These are phyloP conservation scores for Sarcophaga peregrina DNA, from an alignment of 1,140 invertebrate genomes.

Conservation along the genomic window DNA sequence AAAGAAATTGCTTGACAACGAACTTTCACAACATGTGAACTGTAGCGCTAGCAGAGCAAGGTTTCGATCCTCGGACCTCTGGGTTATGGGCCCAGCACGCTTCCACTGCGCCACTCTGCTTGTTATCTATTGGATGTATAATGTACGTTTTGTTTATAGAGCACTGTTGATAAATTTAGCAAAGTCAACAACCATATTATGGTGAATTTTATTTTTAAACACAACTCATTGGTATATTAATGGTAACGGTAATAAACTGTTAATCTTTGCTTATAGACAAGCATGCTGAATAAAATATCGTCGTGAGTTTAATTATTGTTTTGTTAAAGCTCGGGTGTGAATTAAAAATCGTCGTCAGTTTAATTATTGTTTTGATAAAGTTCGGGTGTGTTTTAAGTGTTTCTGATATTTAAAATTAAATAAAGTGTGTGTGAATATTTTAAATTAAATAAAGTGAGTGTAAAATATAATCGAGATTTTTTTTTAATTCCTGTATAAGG, in stretches of 20 bases:
- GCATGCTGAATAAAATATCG: no score
- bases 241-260: background rate
- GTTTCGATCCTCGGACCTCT: conserved; percentile 97
- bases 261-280: no score
- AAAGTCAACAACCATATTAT: background rate
- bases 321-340: no score
- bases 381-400: no score
- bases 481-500: no score
- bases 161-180: background rate
- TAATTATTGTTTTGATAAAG: no score
- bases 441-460: no score
- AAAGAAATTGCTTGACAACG: background rate
- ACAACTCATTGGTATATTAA: background rate
- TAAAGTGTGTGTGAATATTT: no score
- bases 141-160: background rate
- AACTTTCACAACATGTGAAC: background rate
- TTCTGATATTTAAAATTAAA: no score
- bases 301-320: no score
- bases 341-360: no score
- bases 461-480: no score
- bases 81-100: conserved; percentile 98
- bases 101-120: conserved; percentile 98
- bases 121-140: background rate
- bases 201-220: background rate
- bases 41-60: conserved; percentile 82